phyloP scores from a whole-genome alignment of 2,113 vertebrate genomes.

The Crypturellus undulatus region DNA sequence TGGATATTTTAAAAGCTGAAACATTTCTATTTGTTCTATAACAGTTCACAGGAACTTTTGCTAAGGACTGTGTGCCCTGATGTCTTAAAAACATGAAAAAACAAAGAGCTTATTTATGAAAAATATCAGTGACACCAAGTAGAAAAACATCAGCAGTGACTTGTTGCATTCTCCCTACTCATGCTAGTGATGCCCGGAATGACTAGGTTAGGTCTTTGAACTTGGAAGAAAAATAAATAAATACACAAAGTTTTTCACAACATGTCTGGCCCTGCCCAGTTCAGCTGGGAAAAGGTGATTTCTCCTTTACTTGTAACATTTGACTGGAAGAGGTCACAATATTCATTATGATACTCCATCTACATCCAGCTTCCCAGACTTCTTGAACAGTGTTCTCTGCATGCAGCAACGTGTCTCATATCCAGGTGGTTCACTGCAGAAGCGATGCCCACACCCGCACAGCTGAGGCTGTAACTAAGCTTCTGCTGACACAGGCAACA shows the following conservation, averaged over 20 bases:
- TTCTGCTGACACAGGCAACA: slow-evolving; percentile 51
- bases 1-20: background rate
- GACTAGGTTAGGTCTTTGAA: slow-evolving; percentile 37
- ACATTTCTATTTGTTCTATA: background rate
- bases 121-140: fast-evolving
- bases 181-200: background rate
- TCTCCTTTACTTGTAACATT: background rate
- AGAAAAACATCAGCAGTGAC: background rate
- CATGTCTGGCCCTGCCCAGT: slow-evolving; percentile 29
- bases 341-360: background rate
- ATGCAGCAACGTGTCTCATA: background rate
- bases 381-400: background rate
- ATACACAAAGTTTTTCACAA: background rate
- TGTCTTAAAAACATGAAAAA: slow-evolving; percentile 36
- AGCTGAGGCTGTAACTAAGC: background rate
- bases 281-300: background rate
- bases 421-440: background rate
- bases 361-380: background rate
- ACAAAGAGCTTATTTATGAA: background rate
- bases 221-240: background rate
- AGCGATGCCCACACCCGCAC: background rate
- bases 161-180: slow-evolving; percentile 7
- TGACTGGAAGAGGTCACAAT: background rate
- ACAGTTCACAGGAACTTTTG: background rate
- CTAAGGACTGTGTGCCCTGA: background rate